Base-by-base conservation (phyloP, 2,113 vertebrate genomes). In the Notarius lentiginosus region DNA sequence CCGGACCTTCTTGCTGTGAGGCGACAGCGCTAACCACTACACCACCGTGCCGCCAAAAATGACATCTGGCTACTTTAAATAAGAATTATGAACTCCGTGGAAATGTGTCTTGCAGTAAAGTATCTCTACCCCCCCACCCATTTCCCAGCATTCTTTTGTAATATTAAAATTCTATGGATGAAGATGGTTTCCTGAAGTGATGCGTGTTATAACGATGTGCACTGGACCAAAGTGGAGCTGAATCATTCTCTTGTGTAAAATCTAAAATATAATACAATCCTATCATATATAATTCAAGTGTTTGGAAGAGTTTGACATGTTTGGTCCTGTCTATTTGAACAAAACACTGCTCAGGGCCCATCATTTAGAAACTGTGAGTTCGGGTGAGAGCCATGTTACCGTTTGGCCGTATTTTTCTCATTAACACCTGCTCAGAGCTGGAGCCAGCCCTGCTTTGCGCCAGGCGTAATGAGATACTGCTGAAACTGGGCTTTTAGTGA, bases 121-220 rank as follows among this genome's bases (percentile, higher is more conserved):
- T 9, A 41, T 5, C 27, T 72, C 70, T 18, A 12, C 55, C 12
- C 55, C 15, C 41, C 5, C 66, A 73, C 0, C 73, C 0, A 30
- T 79, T 86, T 91, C 47, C 80, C 90, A 61, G 66, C 88, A 5
- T 63, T 92, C 7, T 79, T 93, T 11, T 94, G 93, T 87, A 91
- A 90, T 61, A 89, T 92, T 89, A 94, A 92, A 70, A 96, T 95
- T 92, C 93, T 94, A 86, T 68, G 17, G 18, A 83, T 17, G 47
- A 53, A 24, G 1, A 30, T n/a, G 6, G 10, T 53, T 77, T 14
- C n/a, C 27, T 41, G 34, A 41, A 41, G 34, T 14, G 12, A 34
- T 1, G 30, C 3, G 17, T 20, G 34, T 72, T 18, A 41, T 20
- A 72, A 41, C 68, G 9, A 34, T 20, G 27, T 5, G 9, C 63